Evolutionary conservation across 2,797 vertebrate genomes (phyloP), one percentile per base, ranked within the genome.

Genomic region (Nasua narica): DNA sequence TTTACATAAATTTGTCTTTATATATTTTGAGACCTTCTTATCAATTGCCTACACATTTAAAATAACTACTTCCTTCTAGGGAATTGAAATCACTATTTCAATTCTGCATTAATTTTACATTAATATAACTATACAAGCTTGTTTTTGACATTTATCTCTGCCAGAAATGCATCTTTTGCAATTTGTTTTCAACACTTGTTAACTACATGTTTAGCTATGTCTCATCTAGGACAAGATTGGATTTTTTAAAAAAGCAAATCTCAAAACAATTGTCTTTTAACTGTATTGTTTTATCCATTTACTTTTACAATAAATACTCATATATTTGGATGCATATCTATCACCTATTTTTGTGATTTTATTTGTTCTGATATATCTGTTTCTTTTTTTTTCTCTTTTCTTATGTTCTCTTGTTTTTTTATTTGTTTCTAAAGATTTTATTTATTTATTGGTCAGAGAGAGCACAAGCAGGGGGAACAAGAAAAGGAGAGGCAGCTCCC

Each of bases 1-100:
- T 95, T 91, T 83, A 67, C 77, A 54, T 69, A 93, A 92, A 95
- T 94, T 79, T 87, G 9, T 88, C 54, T 69, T 90, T 93, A 76
- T 83, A 35, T 93, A 91, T 95, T 94, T 88, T 78, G 37, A 93
- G 27, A 52, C 23, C 72, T 77, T 69, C 65, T 76, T 94, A 87
- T 91, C 82, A 93, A 76, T 83, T 94, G 32, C 18, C 35, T 82
- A 77, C 3, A 67, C 16, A 10, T 58, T 91, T 90, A 94, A 95
- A 95, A 83, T 84, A 95, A 97, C 72, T 78, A 46, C 0, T 62
- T 69, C 14, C 5, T 67, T 54, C 2, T 87, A 12, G 35, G 18
- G 46, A 87, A 87, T 16, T 65, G 10, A 84, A 84, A 88, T 87
- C 12, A 50, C 67, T 90, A 40, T 67, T 32, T 43, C n/a, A n/a